These are phyloP conservation scores for Apodemia mormo DNA, from an alignment of 2,888 invertebrate genomes.

Conservation along the genomic window DNA sequence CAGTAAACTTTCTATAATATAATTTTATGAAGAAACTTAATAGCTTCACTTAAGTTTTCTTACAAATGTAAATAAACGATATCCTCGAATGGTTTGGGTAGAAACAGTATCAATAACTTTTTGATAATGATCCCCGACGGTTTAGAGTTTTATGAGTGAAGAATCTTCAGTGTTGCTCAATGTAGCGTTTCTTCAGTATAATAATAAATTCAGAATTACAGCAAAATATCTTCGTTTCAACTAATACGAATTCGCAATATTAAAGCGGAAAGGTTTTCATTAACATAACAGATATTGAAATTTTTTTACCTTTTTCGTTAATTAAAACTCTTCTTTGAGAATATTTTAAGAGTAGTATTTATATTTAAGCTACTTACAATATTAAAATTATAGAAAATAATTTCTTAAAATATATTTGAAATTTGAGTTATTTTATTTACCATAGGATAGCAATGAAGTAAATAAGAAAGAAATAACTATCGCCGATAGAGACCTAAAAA, in stretches of 20 bases:
- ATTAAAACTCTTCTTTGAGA: not conserved
- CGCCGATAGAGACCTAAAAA: too few species aligned
- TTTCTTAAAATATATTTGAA: too few species aligned
- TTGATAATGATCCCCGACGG: constrained; percentile 9
- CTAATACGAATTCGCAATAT: not conserved
- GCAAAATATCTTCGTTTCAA: too few species aligned
- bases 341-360: too few species aligned
- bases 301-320: constrained; percentile 3
- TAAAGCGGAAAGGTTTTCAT: constrained; percentile 5
- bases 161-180: not conserved
- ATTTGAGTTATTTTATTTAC: too few species aligned
- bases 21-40: constrained; percentile 36
- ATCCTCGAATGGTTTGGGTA: constrained; percentile 4
- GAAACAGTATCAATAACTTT: constrained; percentile 22
- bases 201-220: not conserved
- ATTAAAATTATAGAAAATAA: too few species aligned
- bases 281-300: constrained; percentile 7
- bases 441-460: too few species aligned
- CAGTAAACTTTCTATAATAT: constrained; percentile 32
- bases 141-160: constrained; percentile 1
- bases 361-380: too few species aligned
- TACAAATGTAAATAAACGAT: constrained; percentile 33
- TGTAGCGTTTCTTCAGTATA: not conserved
- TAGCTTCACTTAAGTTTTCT: constrained; percentile 32
- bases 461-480: too few species aligned